phyloP scores from a whole-genome alignment of 2,797 vertebrate species.

The Apogon hyalosoma region DNA sequence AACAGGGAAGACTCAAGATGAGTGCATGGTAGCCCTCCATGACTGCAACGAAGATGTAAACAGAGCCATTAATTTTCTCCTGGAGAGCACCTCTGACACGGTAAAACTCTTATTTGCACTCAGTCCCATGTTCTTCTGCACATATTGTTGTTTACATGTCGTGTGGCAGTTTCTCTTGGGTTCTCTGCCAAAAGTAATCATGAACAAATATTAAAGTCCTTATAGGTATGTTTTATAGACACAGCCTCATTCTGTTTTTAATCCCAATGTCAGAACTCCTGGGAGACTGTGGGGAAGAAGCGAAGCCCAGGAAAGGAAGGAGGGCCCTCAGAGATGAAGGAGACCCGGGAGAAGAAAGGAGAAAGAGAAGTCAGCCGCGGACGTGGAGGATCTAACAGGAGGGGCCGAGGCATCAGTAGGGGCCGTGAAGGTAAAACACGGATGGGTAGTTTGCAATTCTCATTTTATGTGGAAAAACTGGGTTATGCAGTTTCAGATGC shows the following conservation, averaged over 20 bases:
- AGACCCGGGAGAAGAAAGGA: slow-evolving; percentile 90
- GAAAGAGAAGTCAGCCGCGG: slow-evolving; percentile 90
- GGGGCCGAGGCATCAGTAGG: slow-evolving; percentile 90
- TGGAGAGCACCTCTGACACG: slow-evolving; percentile 94
- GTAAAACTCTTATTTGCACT: slow-evolving; percentile 69
- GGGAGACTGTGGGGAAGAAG: slow-evolving; percentile 98
- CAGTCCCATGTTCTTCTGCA: not conserved
- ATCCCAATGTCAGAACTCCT: slow-evolving; percentile 87
- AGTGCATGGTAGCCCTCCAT: slow-evolving; percentile 96
- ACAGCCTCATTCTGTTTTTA: not conserved
- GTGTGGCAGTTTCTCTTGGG: not conserved
- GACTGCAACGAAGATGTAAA: slow-evolving; percentile 97
- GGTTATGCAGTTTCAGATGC: not conserved
- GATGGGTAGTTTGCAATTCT: not conserved
- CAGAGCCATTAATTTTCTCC: slow-evolving; percentile 95
- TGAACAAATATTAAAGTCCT: not conserved
- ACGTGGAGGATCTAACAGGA: slow-evolving; percentile 87
- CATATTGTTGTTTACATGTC: not conserved
- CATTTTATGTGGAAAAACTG: not conserved
- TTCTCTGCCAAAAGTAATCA: not conserved
- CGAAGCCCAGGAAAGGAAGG: slow-evolving; percentile 92
- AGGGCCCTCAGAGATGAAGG: slow-evolving; percentile 84
- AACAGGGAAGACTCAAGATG: slow-evolving; percentile 95
- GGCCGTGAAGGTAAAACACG: slow-evolving; percentile 87
- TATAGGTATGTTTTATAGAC: not conserved